Base-by-base conservation (phyloP, 2,797 vertebrate species). In the Gymnodraco acuticeps region DNA sequence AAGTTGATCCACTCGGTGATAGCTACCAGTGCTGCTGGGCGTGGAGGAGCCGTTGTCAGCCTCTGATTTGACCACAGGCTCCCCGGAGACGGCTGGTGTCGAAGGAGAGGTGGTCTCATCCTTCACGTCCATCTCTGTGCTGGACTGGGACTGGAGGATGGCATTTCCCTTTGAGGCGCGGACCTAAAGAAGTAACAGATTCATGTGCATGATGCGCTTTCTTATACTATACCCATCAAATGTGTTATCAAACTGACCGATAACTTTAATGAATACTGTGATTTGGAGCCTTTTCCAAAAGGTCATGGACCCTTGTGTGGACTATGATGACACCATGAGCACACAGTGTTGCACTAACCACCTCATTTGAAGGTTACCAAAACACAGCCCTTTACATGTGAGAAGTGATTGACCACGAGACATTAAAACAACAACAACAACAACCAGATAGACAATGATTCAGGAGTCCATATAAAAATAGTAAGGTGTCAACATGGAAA, bases 111-210 rank as follows among this genome's bases (percentile, higher is more conserved):
- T 81, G 0, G 88, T 94, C 79, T 99, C 97, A 31, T 99, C 97
- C 81, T 98, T 98, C 51, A 96, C 76, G 0, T 98, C 97, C 64
- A 94, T 86, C 80, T 99, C 98, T 0, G 96, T 96, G 79, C 97
- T 98, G 1, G 97, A 97, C 89, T 98, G 97, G 14, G 97, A 96
- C 53, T 97, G 97, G 13, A 99, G 89, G 61, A 97, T 92, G 78
- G 95, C 71, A 64, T 88, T 97, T 61, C 96, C 96, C 83, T 96
- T 98, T 23, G 95, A 94, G 43, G 95, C 91, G 0, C 96, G 96
- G 12, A 96, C 95, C 97, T 99, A 65, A 41, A 2, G 65, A 17
- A 0, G 10, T 55, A 48, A 69, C 50, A 77, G 41, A 58, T 59
- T 1, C 77, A 19, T 17, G 19, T 9, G 23, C 12, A 10, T 20